A percentile compares a stretch with the other conserved stretches of the same genome.
Evolutionary conservation across 2,888 invertebrate genomes (phyloP).

Genomic region (Peribatodes rhomboidaria): DNA sequence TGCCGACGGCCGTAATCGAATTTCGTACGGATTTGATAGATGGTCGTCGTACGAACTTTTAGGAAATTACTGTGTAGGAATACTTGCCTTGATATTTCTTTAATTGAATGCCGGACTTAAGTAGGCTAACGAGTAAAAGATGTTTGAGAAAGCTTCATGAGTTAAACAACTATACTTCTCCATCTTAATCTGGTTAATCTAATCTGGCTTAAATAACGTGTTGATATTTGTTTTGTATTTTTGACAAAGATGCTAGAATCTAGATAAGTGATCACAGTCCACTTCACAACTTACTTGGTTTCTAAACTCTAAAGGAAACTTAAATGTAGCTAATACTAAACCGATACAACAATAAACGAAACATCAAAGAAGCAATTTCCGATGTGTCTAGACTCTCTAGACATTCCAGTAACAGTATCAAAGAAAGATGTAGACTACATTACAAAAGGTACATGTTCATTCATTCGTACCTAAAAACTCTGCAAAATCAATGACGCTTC

Average conservation of each 20-base stretch:
- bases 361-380: too few relatives aligned
- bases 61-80: slow-evolving; percentile 19
- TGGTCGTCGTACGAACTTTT: slow-evolving; percentile 26
- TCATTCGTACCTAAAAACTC: slow-evolving; percentile 7
- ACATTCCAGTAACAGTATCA: not conserved
- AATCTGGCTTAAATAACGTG: not conserved
- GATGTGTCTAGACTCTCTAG: not conserved
- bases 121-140: not conserved
- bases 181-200: too few relatives aligned
- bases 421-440: not conserved
- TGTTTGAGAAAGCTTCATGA: not conserved
- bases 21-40: slow-evolving; percentile 37
- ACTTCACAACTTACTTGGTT: too few relatives aligned
- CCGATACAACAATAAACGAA: too few relatives aligned
- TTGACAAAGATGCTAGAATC: not conserved
- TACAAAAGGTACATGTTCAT: not conserved
- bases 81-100: slow-evolving; percentile 20
- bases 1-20: slow-evolving; percentile 35
- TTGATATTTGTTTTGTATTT: too few relatives aligned
- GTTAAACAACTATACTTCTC: not conserved
- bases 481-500: slow-evolving; percentile 17
- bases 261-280: too few relatives aligned
- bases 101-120: not conserved
- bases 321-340: too few relatives aligned
- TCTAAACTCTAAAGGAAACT: too few relatives aligned